These are phyloP conservation scores for Zootermopsis nevadensis DNA, from an alignment of 2,888 invertebrate genomes.

Conservation along the genomic window DNA sequence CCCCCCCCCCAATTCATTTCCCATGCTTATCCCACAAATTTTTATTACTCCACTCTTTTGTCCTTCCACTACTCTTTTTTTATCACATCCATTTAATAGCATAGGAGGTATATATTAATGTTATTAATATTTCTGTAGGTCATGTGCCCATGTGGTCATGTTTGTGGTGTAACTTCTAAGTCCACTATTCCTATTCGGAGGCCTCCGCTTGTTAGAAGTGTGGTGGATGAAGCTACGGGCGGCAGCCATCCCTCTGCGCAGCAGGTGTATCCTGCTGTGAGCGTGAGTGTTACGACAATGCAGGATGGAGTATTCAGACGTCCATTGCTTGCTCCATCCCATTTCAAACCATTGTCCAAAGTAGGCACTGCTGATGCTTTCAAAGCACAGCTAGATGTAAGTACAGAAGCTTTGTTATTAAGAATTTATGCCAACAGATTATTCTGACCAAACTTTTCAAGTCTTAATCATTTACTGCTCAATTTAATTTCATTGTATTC, in stretches of 20 bases:
- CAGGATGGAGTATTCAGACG: conserved; percentile 53
- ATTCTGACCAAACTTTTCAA: not conserved
- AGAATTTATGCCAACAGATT: not conserved
- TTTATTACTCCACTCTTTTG: too few relatives aligned
- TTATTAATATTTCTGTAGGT: conserved; percentile 41
- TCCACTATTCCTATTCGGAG: not conserved
- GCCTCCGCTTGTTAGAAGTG: not conserved
- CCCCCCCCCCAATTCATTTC: too few relatives aligned
- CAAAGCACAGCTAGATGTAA: conserved; percentile 55
- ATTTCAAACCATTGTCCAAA: conserved; percentile 49
- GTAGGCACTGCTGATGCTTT: conserved; percentile 53
- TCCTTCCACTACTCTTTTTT: too few relatives aligned
- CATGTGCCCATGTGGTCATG: conserved; percentile 68
- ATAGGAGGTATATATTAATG: not conserved
- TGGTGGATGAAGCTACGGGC: not conserved
- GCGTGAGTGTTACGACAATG: conserved; percentile 32
- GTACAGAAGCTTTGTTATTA: not conserved
- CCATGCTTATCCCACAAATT: too few relatives aligned
- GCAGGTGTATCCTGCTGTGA: conserved; percentile 31
- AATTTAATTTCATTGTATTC: too few relatives aligned
- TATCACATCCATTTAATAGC: too few relatives aligned
- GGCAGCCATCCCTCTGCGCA: not conserved
- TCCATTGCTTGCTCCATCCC: conserved; percentile 53
- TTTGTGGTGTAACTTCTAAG: conserved; percentile 61
- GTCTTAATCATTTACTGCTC: too few relatives aligned